Evolutionary conservation across 2,888 invertebrate genomes (phyloP), one percentile per base, ranked within the genome.

Genomic region (Nesidiocoris tenuis): DNA sequence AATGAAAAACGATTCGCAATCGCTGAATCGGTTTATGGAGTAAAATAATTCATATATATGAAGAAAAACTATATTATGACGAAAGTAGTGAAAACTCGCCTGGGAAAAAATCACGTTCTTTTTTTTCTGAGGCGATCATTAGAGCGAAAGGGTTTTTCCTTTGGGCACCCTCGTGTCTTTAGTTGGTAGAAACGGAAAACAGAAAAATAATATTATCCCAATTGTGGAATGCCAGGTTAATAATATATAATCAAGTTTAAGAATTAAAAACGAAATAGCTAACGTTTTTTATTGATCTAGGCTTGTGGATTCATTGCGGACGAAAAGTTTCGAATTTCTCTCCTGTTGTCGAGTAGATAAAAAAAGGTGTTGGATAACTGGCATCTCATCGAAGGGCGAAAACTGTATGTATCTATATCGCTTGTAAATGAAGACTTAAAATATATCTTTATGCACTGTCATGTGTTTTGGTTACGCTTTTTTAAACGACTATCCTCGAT

Each of bases 351-450:
- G 19, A 59, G 17, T 59, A 59, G 19, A 18, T 18, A 59, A 65
- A 18, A 63, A 63, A 39, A 39, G 39, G 39, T 39, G 39, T 39
- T 39, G 39, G 39, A 39, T 39, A 66, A 39, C 65, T 75, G 75
- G 75, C 75, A 67, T 57, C 54, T 74, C 57, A 57, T 54, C 63
- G 16, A 66, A 61, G 65, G 76, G 72, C 76, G 61, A 78, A 76
- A 70, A 70, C 24, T 70, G 78, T 79, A 79, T 80, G 80, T 80
- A 79, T 77, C 77, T 78, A 80, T 80, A 80, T 88, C 88, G 89
- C 89, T 89, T 89, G 89, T 89, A 89, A 88, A 89, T 89, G 89
- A 89, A 88, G 87, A 89, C 89, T 89, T 79, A 89, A 88, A 88
- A 88, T 87, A 87, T 89, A 89, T 89, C 89, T 89, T 89, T 88